Percentiles rank a stretch among this genome's conserved stretches.
These are phyloP conservation scores for Anas acuta DNA, from an alignment of 2,797 vertebrate species.

Conservation along the genomic window DNA sequence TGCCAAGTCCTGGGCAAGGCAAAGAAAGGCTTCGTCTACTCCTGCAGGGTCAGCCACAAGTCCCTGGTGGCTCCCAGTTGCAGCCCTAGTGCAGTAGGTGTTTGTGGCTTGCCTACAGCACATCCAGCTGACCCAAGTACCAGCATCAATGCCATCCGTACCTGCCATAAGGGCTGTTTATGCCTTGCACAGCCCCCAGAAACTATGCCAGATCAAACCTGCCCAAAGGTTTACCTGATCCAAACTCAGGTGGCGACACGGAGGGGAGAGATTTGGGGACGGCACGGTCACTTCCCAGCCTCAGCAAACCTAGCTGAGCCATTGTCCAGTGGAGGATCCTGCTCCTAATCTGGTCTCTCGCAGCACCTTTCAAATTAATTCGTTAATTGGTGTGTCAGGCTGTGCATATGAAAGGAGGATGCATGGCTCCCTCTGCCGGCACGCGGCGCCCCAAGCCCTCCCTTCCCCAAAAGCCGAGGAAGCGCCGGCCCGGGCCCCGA, in stretches of 20 bases:
- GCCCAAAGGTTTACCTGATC: not conserved
- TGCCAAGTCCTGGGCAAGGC: not conserved
- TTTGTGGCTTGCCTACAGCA: not conserved
- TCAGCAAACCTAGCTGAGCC: constrained; percentile 27
- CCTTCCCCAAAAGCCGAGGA: not conserved
- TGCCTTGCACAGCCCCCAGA: not conserved
- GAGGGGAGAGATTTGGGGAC: not conserved
- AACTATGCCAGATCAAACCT: not conserved
- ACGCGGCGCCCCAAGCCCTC: not conserved
- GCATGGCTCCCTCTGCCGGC: constrained; percentile 69
- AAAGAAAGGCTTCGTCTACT: not conserved
- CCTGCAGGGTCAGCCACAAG: not conserved
- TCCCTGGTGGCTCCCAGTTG: not conserved
- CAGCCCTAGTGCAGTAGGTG: rapidly evolving
- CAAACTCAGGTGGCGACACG: not conserved
- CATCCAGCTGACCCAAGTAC: rapidly evolving
- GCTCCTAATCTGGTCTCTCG: constrained; percentile 58
- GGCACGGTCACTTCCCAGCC: constrained; percentile 13
- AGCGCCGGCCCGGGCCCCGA: too few relatives aligned
- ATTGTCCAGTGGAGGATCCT: constrained; percentile 39
- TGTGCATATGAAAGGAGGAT: not conserved
- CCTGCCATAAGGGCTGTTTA: rapidly evolving
- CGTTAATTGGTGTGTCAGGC: constrained; percentile 29
- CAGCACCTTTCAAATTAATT: constrained; percentile 29
- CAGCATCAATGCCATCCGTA: not conserved